Base-by-base conservation (phyloP, 2,113 vertebrate species). In the Pangasianodon hypophthalmus region DNA sequence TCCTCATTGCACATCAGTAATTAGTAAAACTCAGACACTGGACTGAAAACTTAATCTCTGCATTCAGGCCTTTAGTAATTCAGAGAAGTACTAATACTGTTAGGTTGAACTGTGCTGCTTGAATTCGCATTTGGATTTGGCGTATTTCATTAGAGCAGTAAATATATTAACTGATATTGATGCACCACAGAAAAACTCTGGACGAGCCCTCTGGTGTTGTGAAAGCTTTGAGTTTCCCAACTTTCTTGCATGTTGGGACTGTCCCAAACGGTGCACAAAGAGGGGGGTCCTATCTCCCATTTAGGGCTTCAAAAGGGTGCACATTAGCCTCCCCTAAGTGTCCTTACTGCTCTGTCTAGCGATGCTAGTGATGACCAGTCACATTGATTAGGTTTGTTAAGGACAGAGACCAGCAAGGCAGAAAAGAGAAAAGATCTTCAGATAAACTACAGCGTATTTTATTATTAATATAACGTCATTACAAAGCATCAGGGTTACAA, bases 21-120 rank as follows among this genome's bases (percentile, higher is more conserved):
- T 80, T 79, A 87, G 73, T 48, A 56, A 80, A 87, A 62, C 67
- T 71, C 8, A 18, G 62, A 60, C 37, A 87, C 86, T 81, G 58
- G 48, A 64, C n/a, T 32, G 77, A 69, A 67, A 50, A 37, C 58
- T 64, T 64, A 21, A 64, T 52, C 56, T 37, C 29, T 48, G 58
- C n/a, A 54, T 82, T 82, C 41, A 88, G 32, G 46, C 46, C 60
- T 29, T 88, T 83, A 83, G 32, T 69, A 37, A 41, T 54, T 81
- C 37, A 8, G 32, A 54, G 44, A 82, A 50, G 24, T 81, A 41
- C 37, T 48, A 52, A 37, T 48, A 52, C 64, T 64, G 41, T 64
- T 46, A 16, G 32, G 29, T 18, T 32, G 56, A 80, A 44, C 16
- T 24, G 26, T n/a, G 73, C 37, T 14, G 26, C 67, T 58, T 41